Base-by-base conservation (phyloP, 2,797 vertebrate genomes). In the Bucorvus abyssinicus region DNA sequence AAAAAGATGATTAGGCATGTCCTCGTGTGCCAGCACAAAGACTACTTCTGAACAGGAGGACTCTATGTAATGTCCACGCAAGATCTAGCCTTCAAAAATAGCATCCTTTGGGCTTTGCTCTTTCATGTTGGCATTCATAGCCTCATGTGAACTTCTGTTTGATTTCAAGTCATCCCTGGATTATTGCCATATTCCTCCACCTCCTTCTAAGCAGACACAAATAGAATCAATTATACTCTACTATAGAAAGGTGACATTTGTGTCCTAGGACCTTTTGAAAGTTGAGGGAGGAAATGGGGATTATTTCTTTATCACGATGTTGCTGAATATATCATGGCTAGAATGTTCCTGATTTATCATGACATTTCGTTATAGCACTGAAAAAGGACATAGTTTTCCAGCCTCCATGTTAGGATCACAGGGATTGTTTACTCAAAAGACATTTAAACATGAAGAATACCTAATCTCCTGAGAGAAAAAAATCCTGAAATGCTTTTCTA, bases 251-350 rank as follows among this genome's bases (percentile, higher is more conserved):
- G 73, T 87, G 91, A 85, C 93, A 97, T 95, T 94, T 96, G 83
- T 94, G 89, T 95, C 87, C 82, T 82, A 90, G 50, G 87, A 93
- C 55, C 85, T 85, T 94, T 93, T 97, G 94, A 96, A 95, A 95
- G 92, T 68, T 79, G 95, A 96, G 70, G 93, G 94, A 96, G 93
- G 97, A 94, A 95, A 96, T 86, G 18, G 79, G 92, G 94, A 95
- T 97, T 95, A 95, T 84, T 94, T 63, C 89, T 94, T 93, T 95
- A 93, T 96, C 95, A 90, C 15, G 15, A 60, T 85, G 94, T 69
- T 95, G 82, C 95, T 95, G 93, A 89, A 96, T 90, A 90, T 94
- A 96, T 95, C 95, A 78, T 45, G 88, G 89, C 60, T 92, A 93
- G 93, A 96, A 92, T 90, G 91, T 92, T 88, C 93, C 84, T 68